Conservation (phyloP, 1,140 invertebrate genomes). For the Rhagoletis pomonella region DNA sequence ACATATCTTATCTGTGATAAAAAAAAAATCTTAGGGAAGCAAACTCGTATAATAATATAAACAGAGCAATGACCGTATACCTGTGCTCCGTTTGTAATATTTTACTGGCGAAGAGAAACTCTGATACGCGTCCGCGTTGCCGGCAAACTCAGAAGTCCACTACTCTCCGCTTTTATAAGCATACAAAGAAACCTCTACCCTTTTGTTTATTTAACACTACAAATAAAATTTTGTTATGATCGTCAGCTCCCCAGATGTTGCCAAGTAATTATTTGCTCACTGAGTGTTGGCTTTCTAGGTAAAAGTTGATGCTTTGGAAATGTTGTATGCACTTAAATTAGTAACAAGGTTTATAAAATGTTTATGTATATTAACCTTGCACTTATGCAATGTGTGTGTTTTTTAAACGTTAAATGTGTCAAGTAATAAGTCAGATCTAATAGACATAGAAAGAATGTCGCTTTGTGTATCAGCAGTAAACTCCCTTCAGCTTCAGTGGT, state of each 20-base stretch:
- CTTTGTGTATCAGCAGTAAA: too few relatives aligned
- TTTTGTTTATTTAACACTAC: slow-evolving; percentile 29
- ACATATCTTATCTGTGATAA: too few relatives aligned
- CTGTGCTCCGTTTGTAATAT: background rate
- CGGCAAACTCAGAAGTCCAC: background rate
- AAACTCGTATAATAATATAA: too few relatives aligned
- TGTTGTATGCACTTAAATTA: too few relatives aligned
- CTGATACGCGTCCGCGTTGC: background rate
- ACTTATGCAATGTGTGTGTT: background rate
- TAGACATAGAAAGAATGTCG: too few relatives aligned
- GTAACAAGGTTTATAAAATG: background rate
- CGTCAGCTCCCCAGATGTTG: background rate
- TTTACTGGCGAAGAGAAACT: background rate
- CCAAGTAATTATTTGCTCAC: background rate
- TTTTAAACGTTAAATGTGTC: too few relatives aligned
- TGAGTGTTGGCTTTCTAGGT: background rate
- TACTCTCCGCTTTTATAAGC: background rate
- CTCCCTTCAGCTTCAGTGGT: too few relatives aligned
- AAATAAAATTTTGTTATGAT: slow-evolving; percentile 1
- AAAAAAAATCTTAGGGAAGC: too few relatives aligned
- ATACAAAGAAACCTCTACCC: background rate
- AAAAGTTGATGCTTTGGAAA: too few relatives aligned
- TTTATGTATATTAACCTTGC: background rate
- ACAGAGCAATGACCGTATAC: background rate
- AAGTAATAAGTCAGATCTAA: too few relatives aligned